Evolutionary conservation across 2,797 vertebrate species (phyloP).

Genomic region (Coendou prehensilis): DNA sequence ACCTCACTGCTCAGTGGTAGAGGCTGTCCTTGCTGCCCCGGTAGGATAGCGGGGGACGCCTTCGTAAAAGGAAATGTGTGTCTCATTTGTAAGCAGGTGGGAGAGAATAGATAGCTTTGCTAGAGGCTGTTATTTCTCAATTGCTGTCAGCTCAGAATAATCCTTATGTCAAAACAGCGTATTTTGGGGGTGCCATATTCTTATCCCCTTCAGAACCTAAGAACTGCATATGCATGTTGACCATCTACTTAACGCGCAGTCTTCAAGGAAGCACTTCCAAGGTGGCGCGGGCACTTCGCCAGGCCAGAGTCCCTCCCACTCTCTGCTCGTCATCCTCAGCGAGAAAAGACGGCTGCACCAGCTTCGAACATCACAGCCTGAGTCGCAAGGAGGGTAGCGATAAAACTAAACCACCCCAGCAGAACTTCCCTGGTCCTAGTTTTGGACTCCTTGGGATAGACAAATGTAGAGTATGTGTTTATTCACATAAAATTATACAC

Average conservation of each 20-base stretch:
- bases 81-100: background rate
- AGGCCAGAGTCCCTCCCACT: background rate
- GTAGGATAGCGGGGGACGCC: accelerated
- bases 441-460: background rate
- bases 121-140: background rate
- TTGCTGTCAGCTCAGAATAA: background rate
- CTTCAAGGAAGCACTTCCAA: background rate
- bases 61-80: background rate
- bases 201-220: background rate
- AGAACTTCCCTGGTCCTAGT: background rate
- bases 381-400: background rate
- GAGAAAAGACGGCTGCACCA: background rate
- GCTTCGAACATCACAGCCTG: background rate
- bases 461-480: background rate
- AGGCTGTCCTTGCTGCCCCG: background rate
- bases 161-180: background rate
- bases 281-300: background rate
- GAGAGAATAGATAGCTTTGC: background rate
- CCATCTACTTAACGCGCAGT: background rate
- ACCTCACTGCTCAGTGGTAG: too few species aligned
- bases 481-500: background rate
- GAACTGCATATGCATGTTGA: background rate
- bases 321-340: background rate
- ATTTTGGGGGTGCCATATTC: background rate
- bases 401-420: background rate